A percentile compares a stretch with the other conserved stretches of the same genome.
Evolutionary conservation across 1,140 invertebrate species (phyloP).

Genomic region (Radopholus similis): DNA sequence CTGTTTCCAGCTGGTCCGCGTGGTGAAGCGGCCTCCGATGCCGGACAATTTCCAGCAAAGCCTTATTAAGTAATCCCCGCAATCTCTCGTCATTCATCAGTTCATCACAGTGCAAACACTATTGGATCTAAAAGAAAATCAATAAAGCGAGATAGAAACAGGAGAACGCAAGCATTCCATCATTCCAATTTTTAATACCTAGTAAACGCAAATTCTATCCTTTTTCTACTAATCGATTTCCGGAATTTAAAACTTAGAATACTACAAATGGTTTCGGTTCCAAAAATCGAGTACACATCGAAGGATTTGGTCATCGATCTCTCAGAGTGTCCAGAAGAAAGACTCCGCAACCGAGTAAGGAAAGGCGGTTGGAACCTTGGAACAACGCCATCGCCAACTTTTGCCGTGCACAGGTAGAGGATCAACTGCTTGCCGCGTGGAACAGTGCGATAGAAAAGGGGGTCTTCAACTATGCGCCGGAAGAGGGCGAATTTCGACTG

Average conservation of each 20-base stretch:
- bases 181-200: neutral
- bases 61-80: too few relatives aligned
- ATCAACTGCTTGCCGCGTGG: conserved; percentile 47
- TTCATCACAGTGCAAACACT: too few relatives aligned
- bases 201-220: neutral
- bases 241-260: too few relatives aligned
- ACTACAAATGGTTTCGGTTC: too few relatives aligned
- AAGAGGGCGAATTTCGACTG: conserved; percentile 54
- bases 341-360: conserved; percentile 12
- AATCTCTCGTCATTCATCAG: too few relatives aligned
- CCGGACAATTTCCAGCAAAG: too few relatives aligned
- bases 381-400: conserved; percentile 17
- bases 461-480: conserved; percentile 54
- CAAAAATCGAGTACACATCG: conserved; percentile 45
- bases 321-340: conserved; percentile 17
- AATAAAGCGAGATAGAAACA: neutral
- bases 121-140: conserved; percentile 1
- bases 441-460: conserved; percentile 43
- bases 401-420: conserved; percentile 51
- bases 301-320: conserved; percentile 38
- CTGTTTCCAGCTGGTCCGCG: neutral
- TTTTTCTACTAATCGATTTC: too few relatives aligned
- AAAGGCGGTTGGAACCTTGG: neutral
- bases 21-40: neutral
- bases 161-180: neutral